Conservation (phyloP, 1,140 invertebrate genomes). For the Mercenaria mercenaria region DNA sequence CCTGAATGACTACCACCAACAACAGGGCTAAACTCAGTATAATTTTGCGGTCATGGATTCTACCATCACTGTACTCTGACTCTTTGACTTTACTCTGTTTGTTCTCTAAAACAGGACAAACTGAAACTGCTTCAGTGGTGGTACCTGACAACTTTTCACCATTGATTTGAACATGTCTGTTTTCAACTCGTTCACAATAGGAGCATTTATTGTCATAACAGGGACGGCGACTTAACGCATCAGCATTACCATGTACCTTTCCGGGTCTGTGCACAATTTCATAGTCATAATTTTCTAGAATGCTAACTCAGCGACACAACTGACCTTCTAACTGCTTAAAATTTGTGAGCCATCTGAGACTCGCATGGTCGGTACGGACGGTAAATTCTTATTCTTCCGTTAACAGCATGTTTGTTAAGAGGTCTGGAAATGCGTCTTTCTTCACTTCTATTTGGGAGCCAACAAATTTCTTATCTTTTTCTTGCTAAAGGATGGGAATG, state of each 20-base stretch:
- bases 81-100: too few relatives aligned
- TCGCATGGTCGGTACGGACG: not conserved
- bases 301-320: too few relatives aligned
- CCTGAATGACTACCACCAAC: too few relatives aligned
- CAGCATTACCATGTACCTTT: slow-evolving; percentile 72
- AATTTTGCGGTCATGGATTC: too few relatives aligned
- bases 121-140: too few relatives aligned
- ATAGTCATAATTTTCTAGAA: slow-evolving; percentile 69
- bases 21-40: too few relatives aligned
- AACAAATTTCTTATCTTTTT: not conserved
- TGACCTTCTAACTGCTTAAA: slow-evolving; percentile 6
- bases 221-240: slow-evolving; percentile 66
- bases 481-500: not conserved
- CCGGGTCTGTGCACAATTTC: slow-evolving; percentile 71
- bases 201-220: too few relatives aligned
- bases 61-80: too few relatives aligned
- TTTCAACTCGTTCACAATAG: too few relatives aligned
- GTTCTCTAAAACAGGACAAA: too few relatives aligned
- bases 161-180: too few relatives aligned
- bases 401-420: slow-evolving; percentile 68
- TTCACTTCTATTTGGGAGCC: not conserved
- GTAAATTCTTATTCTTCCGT: not conserved
- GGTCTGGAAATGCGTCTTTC: not conserved
- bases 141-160: too few relatives aligned
- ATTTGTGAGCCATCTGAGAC: slow-evolving; percentile 2